A percentile compares a stretch with the other conserved stretches of the same genome.
These are phyloP conservation scores for Drosophila yooni DNA, from an alignment of 2,888 invertebrate genomes.

Conservation along the genomic window DNA sequence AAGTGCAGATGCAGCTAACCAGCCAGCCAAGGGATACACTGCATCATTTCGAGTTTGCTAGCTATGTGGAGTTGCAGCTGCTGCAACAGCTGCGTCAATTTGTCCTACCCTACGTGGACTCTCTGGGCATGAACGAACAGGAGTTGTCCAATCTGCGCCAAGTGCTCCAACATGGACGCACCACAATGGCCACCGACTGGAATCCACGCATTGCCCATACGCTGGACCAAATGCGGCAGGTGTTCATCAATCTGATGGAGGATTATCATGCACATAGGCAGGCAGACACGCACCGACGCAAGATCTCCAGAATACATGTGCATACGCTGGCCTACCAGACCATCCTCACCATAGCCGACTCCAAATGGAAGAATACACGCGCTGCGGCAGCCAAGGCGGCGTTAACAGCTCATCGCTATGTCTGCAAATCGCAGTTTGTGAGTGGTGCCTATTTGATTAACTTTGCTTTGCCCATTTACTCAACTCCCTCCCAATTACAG, in stretches of 20 bases:
- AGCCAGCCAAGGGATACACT: slow-evolving; percentile 87
- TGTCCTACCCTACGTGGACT: slow-evolving; percentile 91
- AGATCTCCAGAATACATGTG: slow-evolving; percentile 91
- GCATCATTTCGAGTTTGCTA: slow-evolving; percentile 95
- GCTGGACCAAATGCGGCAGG: slow-evolving; percentile 92
- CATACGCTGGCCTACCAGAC: slow-evolving; percentile 95
- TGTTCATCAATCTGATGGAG: slow-evolving; percentile 85
- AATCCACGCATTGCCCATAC: slow-evolving; percentile 92
- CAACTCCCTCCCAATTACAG: slow-evolving; percentile 48
- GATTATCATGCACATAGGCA: slow-evolving; percentile 63
- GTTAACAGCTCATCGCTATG: slow-evolving; percentile 92
- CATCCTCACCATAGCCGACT: slow-evolving; percentile 89
- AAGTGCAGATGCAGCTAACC: slow-evolving; percentile 89
- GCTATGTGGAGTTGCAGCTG: slow-evolving; percentile 90
- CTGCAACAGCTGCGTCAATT: slow-evolving; percentile 88
- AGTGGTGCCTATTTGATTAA: slow-evolving; percentile 12
- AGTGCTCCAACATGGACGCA: slow-evolving; percentile 89
- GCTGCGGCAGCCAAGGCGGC: slow-evolving; percentile 94
- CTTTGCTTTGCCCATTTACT: neutral
- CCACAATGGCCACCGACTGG: slow-evolving; percentile 91
- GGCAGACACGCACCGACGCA: slow-evolving; percentile 84
- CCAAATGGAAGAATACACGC: slow-evolving; percentile 91
- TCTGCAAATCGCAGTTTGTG: slow-evolving; percentile 89
- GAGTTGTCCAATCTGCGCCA: slow-evolving; percentile 92
- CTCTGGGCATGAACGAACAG: slow-evolving; percentile 95